A percentile compares a stretch with the other conserved stretches of the same genome.
Conservation (phyloP, 2,888 invertebrate genomes). For the Stenchaetothrips biformis region DNA sequence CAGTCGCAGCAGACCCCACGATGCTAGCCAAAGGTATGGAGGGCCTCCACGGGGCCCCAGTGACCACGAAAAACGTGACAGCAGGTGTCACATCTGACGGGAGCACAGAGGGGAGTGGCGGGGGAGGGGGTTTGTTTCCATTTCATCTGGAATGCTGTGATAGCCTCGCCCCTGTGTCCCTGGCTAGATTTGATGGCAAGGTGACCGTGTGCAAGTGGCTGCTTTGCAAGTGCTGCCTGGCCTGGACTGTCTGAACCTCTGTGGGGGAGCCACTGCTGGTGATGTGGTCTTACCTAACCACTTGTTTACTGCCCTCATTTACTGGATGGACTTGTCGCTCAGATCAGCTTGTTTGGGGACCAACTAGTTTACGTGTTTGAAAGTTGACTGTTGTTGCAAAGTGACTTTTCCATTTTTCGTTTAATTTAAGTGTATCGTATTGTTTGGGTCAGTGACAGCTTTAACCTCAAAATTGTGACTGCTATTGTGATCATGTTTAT, state of each 20-base stretch:
- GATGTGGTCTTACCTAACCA: conserved; percentile 12
- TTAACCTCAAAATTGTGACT: conserved; percentile 10
- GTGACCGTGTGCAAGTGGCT: not conserved
- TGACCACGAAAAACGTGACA: not conserved
- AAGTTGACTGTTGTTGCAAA: no score
- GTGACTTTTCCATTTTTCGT: not conserved
- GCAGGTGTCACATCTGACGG: conserved; percentile 17
- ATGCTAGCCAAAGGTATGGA: not conserved
- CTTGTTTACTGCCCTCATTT: conserved; percentile 10
- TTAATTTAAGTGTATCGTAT: not conserved
- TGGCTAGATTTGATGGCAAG: not conserved
- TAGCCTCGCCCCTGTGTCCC: not conserved
- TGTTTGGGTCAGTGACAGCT: not conserved
- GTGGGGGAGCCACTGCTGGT: not conserved
- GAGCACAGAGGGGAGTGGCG: not conserved
- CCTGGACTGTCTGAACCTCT: no score
- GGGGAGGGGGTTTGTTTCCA: conserved; percentile 10
- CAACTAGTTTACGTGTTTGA: no score
- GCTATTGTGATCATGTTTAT: not conserved
- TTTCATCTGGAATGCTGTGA: not conserved
- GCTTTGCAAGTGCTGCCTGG: no score
- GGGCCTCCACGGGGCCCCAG: not conserved
- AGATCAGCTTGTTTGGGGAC: no score
- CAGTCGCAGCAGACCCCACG: not conserved
- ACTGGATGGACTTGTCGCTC: no score